phyloP scores from a whole-genome alignment of 1,140 invertebrate species.

The Harpegnathos saltator region DNA sequence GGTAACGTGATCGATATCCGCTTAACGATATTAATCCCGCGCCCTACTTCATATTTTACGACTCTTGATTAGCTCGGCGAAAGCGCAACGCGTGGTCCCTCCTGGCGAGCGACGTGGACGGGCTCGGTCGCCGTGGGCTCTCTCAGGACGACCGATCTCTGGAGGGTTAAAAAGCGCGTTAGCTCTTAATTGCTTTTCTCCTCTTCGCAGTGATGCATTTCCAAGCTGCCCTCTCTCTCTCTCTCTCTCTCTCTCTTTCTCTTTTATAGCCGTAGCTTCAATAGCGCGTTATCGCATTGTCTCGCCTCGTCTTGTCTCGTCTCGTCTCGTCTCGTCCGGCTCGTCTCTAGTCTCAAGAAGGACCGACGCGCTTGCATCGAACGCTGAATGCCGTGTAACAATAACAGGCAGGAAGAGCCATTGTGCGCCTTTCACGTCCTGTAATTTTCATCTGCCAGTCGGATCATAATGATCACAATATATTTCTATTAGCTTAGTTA shows the following conservation, averaged over 20 bases:
- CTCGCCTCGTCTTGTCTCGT: too few relatives aligned
- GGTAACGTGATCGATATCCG: slow-evolving; percentile 38
- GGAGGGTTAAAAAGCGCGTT: slow-evolving; percentile 27
- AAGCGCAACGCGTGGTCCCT: slow-evolving; percentile 16
- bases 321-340: too few relatives aligned
- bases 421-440: slow-evolving; percentile 30
- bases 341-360: neutral
- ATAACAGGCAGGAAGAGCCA: slow-evolving; percentile 37
- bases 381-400: slow-evolving; percentile 23
- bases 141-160: neutral
- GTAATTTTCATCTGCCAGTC: slow-evolving; percentile 53
- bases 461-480: slow-evolving; percentile 29
- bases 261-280: too few relatives aligned
- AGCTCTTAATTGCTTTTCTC: neutral
- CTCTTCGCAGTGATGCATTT: neutral
- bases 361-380: neutral
- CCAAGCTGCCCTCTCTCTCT: neutral
- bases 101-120: neutral
- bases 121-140: slow-evolving; percentile 1
- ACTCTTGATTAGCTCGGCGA: slow-evolving; percentile 41
- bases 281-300: neutral
- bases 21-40: slow-evolving; percentile 46
- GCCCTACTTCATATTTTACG: slow-evolving; percentile 32
- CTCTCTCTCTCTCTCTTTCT: too few relatives aligned
- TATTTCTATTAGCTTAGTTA: slow-evolving; percentile 54